Conservation (phyloP, 2,888 invertebrate species). For the Lissonota sp. region DNA sequence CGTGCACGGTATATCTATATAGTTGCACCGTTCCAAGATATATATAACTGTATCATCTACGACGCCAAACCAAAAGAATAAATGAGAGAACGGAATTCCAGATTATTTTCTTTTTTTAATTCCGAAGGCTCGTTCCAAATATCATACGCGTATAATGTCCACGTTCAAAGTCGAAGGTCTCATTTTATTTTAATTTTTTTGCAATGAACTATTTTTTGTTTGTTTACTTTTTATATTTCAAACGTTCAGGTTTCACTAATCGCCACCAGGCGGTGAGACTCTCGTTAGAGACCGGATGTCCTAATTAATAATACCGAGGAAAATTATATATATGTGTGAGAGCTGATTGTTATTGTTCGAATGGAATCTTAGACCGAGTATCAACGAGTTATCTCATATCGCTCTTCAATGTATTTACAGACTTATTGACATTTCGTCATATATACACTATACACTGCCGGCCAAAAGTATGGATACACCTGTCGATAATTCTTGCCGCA, state of each 20-base stretch:
- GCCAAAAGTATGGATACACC: too few relatives aligned
- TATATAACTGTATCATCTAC: not conserved
- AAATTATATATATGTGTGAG: not conserved
- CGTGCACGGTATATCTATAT: constrained; percentile 7
- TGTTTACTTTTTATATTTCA: constrained; percentile 14
- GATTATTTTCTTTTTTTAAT: not conserved
- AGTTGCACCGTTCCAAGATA: constrained; percentile 17
- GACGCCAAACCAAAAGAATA: not conserved
- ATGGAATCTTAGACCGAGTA: constrained; percentile 7
- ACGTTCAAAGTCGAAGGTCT: not conserved
- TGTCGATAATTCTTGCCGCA: too few relatives aligned
- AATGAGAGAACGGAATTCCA: too few relatives aligned
- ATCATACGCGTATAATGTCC: not conserved
- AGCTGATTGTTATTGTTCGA: not conserved
- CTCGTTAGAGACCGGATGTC: not conserved
- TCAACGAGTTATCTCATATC: constrained; percentile 22
- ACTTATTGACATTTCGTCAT: too few relatives aligned
- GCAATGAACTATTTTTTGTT: not conserved
- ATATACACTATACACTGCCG: too few relatives aligned
- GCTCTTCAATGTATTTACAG: not conserved
- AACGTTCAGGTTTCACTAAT: constrained; percentile 4
- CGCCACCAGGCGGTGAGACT: constrained; percentile 2
- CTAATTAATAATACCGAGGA: constrained; percentile 8
- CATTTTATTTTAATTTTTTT: not conserved
- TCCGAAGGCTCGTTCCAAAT: not conserved